Evolutionary conservation across 2,888 invertebrate genomes (phyloP).

Genomic region (Amphipyra berbera): DNA sequence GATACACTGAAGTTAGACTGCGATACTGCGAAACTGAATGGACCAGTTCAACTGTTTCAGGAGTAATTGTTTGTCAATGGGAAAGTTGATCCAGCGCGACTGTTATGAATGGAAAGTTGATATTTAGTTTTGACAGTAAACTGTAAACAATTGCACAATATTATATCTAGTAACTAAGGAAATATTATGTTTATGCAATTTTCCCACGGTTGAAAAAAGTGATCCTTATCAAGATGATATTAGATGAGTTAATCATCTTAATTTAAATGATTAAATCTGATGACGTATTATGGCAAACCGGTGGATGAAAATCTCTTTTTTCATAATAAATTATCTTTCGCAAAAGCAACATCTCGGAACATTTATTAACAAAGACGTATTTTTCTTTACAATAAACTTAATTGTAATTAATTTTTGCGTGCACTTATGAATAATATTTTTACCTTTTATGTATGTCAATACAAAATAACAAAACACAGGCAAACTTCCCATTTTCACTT

Average conservation of each 20-base stretch:
- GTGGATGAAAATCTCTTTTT: no score
- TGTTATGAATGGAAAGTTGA: constrained; percentile 6
- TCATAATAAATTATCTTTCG: no score
- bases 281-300: no score
- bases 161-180: no score
- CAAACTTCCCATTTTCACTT: constrained; percentile 68
- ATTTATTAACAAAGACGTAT: no score
- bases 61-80: constrained; percentile 21
- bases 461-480: constrained; percentile 69
- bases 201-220: no score
- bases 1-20: neutral
- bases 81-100: constrained; percentile 1
- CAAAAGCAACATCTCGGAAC: no score
- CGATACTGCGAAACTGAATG: constrained; percentile 8
- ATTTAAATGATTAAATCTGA: no score
- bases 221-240: no score
- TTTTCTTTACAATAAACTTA: neutral
- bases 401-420: neutral
- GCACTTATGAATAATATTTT: constrained; percentile 4
- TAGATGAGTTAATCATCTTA: no score
- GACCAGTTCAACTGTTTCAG: constrained; percentile 13
- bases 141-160: no score
- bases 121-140: neutral
- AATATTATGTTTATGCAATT: no score
- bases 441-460: constrained; percentile 75